These are phyloP conservation scores for Drosophila neonasuta DNA, from an alignment of 2,888 invertebrate species.

Conservation along the genomic window DNA sequence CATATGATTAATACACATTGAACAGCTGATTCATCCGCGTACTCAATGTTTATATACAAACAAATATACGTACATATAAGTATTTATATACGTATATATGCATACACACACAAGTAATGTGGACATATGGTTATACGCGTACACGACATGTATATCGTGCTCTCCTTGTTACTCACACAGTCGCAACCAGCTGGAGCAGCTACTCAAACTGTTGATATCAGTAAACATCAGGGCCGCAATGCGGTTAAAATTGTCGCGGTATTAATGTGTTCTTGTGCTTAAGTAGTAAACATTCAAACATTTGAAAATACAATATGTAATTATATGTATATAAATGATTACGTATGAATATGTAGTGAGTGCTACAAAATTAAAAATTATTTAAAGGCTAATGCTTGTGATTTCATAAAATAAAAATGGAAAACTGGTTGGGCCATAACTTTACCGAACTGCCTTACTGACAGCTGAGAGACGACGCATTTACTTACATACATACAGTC, in stretches of 20 bases:
- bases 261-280: neutral
- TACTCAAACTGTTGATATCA: slow-evolving; percentile 67
- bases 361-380: neutral
- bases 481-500: slow-evolving; percentile 24
- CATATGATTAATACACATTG: slow-evolving; percentile 74
- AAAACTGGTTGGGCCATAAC: slow-evolving; percentile 17
- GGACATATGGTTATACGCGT: slow-evolving; percentile 30
- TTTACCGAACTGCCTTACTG: slow-evolving; percentile 44
- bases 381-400: neutral
- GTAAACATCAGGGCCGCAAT: slow-evolving; percentile 52
- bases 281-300: neutral
- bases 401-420: neutral
- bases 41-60: slow-evolving; percentile 29
- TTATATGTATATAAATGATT: no score
- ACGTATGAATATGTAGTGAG: neutral
- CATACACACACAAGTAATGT: slow-evolving; percentile 32
- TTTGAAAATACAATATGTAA: neutral
- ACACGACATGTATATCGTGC: slow-evolving; percentile 21
- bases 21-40: slow-evolving; percentile 71
- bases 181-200: slow-evolving; percentile 56
- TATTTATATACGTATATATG: slow-evolving; percentile 15
- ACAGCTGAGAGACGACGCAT: slow-evolving; percentile 42
- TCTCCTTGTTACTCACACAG: slow-evolving; percentile 32
- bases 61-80: slow-evolving; percentile 17
- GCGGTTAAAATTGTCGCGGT: slow-evolving; percentile 3